Conservation (phyloP, 1,140 invertebrate species). For the Neodiprion virginianus region DNA sequence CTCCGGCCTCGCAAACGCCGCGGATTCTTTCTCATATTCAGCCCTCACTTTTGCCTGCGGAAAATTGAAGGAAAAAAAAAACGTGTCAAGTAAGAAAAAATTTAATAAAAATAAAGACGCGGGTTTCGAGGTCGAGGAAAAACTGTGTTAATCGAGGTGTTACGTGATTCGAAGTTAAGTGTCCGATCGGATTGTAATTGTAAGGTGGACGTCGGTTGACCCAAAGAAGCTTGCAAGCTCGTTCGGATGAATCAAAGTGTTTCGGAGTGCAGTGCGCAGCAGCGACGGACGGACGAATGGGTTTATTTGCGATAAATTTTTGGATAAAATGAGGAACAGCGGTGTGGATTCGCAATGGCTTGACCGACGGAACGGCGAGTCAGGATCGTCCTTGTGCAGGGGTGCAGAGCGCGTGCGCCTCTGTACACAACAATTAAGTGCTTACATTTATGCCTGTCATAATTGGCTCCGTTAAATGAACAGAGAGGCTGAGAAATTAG, state of each 20-base stretch:
- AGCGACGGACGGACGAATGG: neutral
- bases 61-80: too few relatives aligned
- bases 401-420: slow-evolving; percentile 35
- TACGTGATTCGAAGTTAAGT: too few relatives aligned
- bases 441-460: slow-evolving; percentile 58
- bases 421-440: slow-evolving; percentile 56
- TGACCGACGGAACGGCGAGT: neutral
- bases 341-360: neutral
- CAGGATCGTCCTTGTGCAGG: neutral
- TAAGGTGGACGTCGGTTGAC: neutral
- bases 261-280: neutral
- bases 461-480: slow-evolving; percentile 59
- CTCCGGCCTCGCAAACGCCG: too few relatives aligned
- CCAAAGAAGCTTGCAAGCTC: neutral
- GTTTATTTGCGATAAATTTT: neutral
- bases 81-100: too few relatives aligned
- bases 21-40: too few relatives aligned
- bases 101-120: too few relatives aligned
- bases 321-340: neutral
- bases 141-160: too few relatives aligned
- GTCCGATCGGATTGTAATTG: too few relatives aligned
- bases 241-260: too few relatives aligned
- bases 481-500: slow-evolving; percentile 57
- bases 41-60: too few relatives aligned
- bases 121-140: too few relatives aligned